Percentiles rank a stretch among this genome's conserved stretches.
Conservation (phyloP, 2,113 vertebrate species). For the Python bivittatus region DNA sequence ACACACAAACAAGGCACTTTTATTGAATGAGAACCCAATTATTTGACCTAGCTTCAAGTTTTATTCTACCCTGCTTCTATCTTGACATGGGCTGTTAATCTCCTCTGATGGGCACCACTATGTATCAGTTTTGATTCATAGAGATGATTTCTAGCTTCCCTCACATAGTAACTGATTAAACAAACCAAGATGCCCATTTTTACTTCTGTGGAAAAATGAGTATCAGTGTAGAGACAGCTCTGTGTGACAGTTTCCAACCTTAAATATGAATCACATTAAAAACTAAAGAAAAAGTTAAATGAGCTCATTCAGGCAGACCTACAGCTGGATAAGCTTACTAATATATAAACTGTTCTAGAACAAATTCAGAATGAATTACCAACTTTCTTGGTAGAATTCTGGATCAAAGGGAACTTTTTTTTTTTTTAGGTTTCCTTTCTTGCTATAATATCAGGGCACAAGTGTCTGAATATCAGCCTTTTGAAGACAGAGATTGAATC, state of each 20-base stretch:
- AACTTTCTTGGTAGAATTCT: not conserved
- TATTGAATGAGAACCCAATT: conserved; percentile 97
- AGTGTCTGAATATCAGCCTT: not conserved
- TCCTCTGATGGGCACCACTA: conserved; percentile 83
- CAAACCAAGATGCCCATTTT: conserved; percentile 85
- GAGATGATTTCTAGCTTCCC: conserved; percentile 77
- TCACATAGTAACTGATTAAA: conserved; percentile 88
- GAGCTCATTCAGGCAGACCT: conserved; percentile 46
- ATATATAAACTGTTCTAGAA: not conserved
- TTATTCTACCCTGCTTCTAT: conserved; percentile 78
- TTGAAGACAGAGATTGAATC: not conserved
- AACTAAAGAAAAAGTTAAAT: conserved; percentile 41
- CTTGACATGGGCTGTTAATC: conserved; percentile 87
- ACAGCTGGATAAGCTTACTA: conserved; percentile 30
- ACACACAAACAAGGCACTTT: conserved; percentile 79
- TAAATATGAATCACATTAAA: conserved; percentile 44
- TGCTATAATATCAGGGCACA: not conserved
- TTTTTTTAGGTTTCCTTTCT: not conserved
- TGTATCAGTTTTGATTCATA: conserved; percentile 75
- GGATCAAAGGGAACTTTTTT: not conserved
- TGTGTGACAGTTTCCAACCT: conserved; percentile 56
- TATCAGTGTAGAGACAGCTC: conserved; percentile 82
- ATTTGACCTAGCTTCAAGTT: conserved; percentile 90
- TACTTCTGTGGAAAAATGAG: conserved; percentile 84
- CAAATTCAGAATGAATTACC: not conserved